Evolutionary conservation across 2,888 invertebrate genomes (phyloP).

Genomic region (Pseudococcus viburni): DNA sequence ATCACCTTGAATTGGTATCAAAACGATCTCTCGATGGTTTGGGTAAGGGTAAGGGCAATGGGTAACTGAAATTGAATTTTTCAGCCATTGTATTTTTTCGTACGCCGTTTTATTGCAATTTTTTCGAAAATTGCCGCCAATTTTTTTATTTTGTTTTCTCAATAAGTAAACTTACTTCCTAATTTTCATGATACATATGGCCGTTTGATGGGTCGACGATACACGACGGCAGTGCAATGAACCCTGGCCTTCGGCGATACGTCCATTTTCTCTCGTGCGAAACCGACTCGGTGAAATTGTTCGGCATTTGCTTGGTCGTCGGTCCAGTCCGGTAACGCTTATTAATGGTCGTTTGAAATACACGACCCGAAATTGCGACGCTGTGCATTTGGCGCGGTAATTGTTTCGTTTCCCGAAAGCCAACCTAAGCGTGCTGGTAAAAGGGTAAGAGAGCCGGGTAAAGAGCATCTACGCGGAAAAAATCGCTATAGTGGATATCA

Average conservation of each 20-base stretch:
- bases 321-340: background rate
- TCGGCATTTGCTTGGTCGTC: background rate
- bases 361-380: background rate
- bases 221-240: background rate
- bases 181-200: too few species aligned
- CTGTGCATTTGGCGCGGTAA: background rate
- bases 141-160: too few species aligned
- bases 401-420: background rate
- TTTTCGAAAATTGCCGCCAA: too few species aligned
- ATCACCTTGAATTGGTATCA: too few species aligned
- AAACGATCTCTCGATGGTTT: too few species aligned
- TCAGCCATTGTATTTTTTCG: too few species aligned
- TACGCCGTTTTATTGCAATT: too few species aligned
- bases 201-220: too few species aligned
- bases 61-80: too few species aligned
- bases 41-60: too few species aligned
- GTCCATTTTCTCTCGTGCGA: background rate
- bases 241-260: background rate
- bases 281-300: background rate
- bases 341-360: conserved; percentile 25
- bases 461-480: conserved; percentile 1
- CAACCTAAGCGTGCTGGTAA: background rate
- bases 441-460: background rate
- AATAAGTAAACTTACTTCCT: too few species aligned
- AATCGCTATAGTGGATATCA: conserved; percentile 11